Percentiles rank a stretch among this genome's conserved stretches.
These are phyloP conservation scores for Drosophila formosana DNA, from an alignment of 2,888 invertebrate genomes.

Conservation along the genomic window DNA sequence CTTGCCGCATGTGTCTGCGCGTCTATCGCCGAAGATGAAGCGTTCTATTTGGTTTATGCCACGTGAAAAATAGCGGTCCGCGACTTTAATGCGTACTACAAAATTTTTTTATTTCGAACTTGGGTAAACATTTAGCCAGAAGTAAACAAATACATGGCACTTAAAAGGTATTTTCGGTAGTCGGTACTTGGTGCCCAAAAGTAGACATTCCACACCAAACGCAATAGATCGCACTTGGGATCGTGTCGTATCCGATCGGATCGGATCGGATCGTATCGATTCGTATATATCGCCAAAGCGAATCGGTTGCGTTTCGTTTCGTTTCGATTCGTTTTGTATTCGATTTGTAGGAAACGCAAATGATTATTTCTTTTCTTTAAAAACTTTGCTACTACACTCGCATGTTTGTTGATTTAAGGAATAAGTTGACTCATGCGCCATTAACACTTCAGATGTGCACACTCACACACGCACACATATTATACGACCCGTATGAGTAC, in stretches of 20 bases:
- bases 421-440: constrained; percentile 74
- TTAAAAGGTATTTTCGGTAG: constrained; percentile 76
- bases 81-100: constrained; percentile 73
- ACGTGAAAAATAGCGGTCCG: constrained; percentile 75
- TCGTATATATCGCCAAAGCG: not conserved
- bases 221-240: constrained; percentile 8
- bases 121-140: constrained; percentile 74
- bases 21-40: constrained; percentile 32
- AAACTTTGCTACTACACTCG: constrained; percentile 34
- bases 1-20: constrained; percentile 18
- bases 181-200: constrained; percentile 72
- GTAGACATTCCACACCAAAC: constrained; percentile 60
- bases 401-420: constrained; percentile 73
- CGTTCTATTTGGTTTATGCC: constrained; percentile 64
- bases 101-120: constrained; percentile 70
- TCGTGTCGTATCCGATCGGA: not conserved
- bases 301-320: constrained; percentile 19
- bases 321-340: constrained; percentile 45
- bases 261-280: constrained; percentile 9
- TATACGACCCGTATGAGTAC: constrained; percentile 32
- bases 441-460: constrained; percentile 71
- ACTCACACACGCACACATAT: constrained; percentile 40
- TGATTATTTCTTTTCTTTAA: constrained; percentile 54
- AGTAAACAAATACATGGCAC: constrained; percentile 77
- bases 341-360: constrained; percentile 61